Conservation (phyloP, 2,888 invertebrate species). For the Andricus quercusramuli region DNA sequence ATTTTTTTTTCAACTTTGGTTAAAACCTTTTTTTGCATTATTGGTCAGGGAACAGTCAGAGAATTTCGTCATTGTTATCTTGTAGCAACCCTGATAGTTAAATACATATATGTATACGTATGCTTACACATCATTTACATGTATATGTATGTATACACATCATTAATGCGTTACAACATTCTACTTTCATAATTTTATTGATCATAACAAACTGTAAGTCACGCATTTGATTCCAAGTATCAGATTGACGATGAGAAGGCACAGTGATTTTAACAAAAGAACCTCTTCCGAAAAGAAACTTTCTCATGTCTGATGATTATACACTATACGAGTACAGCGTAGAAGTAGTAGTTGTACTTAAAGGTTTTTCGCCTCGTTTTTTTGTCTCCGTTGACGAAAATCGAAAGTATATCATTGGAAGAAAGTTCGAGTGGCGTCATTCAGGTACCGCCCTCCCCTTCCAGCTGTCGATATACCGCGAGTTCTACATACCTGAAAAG, state of each 20-base stretch:
- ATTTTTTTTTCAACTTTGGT: too few species aligned
- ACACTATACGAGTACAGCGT: not conserved
- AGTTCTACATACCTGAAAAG: slow-evolving; percentile 22
- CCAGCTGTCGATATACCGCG: slow-evolving; percentile 4
- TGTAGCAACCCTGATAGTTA: too few species aligned
- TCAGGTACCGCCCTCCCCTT: slow-evolving; percentile 3
- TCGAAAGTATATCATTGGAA: slow-evolving; percentile 38
- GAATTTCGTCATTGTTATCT: too few species aligned
- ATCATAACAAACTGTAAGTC: not conserved
- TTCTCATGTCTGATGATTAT: slow-evolving; percentile 12
- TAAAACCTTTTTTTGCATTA: too few species aligned
- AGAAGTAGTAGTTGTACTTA: slow-evolving; percentile 3
- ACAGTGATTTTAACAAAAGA: not conserved
- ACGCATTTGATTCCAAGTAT: not conserved
- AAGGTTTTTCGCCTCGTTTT: not conserved
- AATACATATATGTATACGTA: too few species aligned
- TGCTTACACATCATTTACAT: too few species aligned
- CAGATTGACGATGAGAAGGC: not conserved
- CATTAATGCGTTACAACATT: too few species aligned
- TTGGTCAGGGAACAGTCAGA: too few species aligned
- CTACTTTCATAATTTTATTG: not conserved
- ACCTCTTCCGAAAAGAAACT: slow-evolving; percentile 4
- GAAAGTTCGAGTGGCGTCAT: slow-evolving; percentile 31
- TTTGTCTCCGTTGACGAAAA: slow-evolving; percentile 20
- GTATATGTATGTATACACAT: too few species aligned